These are phyloP conservation scores for Aphodius granarius DNA, from an alignment of 2,888 invertebrate genomes.

Conservation along the genomic window DNA sequence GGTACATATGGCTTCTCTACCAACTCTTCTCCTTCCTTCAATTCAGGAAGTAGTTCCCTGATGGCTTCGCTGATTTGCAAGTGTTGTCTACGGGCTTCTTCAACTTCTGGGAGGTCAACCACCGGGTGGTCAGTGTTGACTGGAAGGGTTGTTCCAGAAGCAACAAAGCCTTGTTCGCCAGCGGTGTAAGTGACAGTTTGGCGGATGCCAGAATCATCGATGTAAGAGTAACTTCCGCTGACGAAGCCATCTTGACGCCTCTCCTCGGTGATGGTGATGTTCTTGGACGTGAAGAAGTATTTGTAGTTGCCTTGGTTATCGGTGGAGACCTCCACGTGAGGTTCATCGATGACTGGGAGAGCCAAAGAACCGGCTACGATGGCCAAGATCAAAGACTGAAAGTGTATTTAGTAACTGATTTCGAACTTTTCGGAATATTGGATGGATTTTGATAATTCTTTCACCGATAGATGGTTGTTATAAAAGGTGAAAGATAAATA, in stretches of 20 bases:
- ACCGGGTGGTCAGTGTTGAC: not conserved
- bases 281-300: constrained; percentile 1
- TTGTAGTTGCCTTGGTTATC: constrained; percentile 13
- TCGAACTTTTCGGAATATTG: too few species aligned
- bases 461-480: too few species aligned
- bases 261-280: constrained; percentile 10
- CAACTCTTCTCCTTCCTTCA: constrained; percentile 5
- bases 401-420: not conserved
- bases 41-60: constrained; percentile 13
- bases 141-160: constrained; percentile 9
- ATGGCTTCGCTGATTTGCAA: constrained; percentile 10
- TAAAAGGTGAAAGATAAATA: not conserved
- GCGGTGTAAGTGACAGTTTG: not conserved
- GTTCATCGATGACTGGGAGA: not conserved
- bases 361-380: not conserved
- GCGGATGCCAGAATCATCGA: not conserved
- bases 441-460: too few species aligned
- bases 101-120: constrained; percentile 21
- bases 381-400: not conserved
- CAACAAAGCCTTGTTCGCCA: constrained; percentile 5
- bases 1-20: constrained; percentile 18
- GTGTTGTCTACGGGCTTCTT: constrained; percentile 19
- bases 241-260: constrained; percentile 1
- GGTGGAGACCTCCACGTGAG: not conserved
- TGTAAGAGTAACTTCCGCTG: constrained; percentile 8